Percentiles rank a stretch among this genome's conserved stretches.
These are phyloP conservation scores for Ibidorhyncha struthersii DNA, from an alignment of 2,113 vertebrate species.

Conservation along the genomic window DNA sequence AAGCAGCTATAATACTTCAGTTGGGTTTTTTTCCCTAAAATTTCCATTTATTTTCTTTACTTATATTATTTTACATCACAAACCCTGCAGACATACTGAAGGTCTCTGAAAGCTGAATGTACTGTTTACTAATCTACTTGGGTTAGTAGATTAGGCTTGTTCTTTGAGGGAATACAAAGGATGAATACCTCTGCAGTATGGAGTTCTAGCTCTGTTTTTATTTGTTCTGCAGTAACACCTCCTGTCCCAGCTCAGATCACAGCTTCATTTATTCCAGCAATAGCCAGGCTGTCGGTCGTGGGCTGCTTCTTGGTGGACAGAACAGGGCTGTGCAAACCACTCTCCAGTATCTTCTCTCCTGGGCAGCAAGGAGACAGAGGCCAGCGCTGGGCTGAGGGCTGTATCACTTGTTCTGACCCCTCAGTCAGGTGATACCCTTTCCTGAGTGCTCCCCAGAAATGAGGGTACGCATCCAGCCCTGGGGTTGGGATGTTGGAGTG, in stretches of 20 bases:
- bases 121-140: constrained; percentile 39
- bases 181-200: not conserved
- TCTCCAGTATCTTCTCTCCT: not conserved
- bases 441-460: not conserved
- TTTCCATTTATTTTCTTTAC: not conserved
- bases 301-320: not conserved
- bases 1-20: not conserved
- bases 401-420: not conserved
- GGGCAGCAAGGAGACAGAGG: not conserved
- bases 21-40: not conserved
- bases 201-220: constrained; percentile 16
- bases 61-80: constrained; percentile 17
- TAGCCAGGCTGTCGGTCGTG: not conserved
- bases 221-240: constrained; percentile 15
- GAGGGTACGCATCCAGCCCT: not conserved
- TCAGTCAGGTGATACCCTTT: not conserved
- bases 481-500: not conserved
- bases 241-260: not conserved
- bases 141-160: constrained; percentile 4
- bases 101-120: constrained; percentile 18
- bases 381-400: not conserved
- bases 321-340: not conserved
- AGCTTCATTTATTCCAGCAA: not conserved
- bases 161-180: constrained; percentile 7
- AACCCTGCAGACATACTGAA: not conserved